These are phyloP conservation scores for western clawed frog (Xenopus tropicalis) DNA, from an alignment of 2,113 vertebrate genomes.

Conservation along the genomic window UCB_Xtro_10.0 CM004443.2:15546001-15546500, in stretches of 20 bases:
- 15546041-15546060: too few species aligned
- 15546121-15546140: constrained; percentile 1
- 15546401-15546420: background rate
- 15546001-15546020: too few species aligned
- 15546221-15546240: background rate
- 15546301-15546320: too few species aligned
- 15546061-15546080: too few species aligned
- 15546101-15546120: background rate
- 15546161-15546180: constrained; percentile 6
- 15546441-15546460: constrained; percentile 6
- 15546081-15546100: constrained; percentile 4
- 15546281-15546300: background rate
- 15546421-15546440: constrained; percentile 1
- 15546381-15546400: background rate
- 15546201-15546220: background rate
- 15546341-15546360: background rate
- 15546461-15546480: constrained; percentile 9
- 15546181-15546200: constrained; percentile 23
- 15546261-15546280: background rate
- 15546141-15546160: constrained; percentile 12
- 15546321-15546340: background rate
- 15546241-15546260: background rate
- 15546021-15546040: too few species aligned
- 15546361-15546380: too few species aligned
- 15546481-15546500: constrained; percentile 11